Evolutionary conservation across 2,888 invertebrate species (phyloP), one percentile per base, ranked within the genome.

Genomic region (Ormia ochracea): DNA sequence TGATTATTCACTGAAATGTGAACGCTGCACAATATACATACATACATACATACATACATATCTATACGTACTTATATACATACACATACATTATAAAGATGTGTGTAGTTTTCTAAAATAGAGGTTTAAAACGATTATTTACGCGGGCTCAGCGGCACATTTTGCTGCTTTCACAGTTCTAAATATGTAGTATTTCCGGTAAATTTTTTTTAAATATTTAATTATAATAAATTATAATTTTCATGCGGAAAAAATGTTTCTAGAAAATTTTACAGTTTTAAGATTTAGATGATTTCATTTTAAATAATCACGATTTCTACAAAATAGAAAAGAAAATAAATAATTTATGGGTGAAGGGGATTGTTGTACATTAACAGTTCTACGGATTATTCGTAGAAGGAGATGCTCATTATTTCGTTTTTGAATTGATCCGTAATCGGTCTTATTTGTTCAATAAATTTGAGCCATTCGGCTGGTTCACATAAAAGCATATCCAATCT

Each of bases 161-260:
- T 14, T 43, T 43, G 17, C 28, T 41, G 10, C 14, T 48, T 48
- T 26, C 10, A 6, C 56, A 45, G 28, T 73, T 74, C 56, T 65
- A 31, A 63, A 72, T 12, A 41, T 41, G 21, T 17, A n/a, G n/a
- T n/a, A 33, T 70, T 70, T 59, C 59, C 58, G 50, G 17, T 70
- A 5, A 59, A 38, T 33, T n/a, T 23, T 31, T 28, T 50, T 50
- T 7, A 14, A 9, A 31, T 28, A 28, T 28, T 19, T 19, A 63
- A n/a, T 31, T 21, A 31, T 23, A 69, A 58, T 23, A 26, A 48
- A 26, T 26, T 26, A 50, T 26, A 50, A 14, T 28, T 26, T 26
- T n/a, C n/a, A 1, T 45, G 17, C 36, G 36, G 36, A 45, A 14
- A 45, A 58, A 58, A 45, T 23, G 7, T 36, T n/a, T 12, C 10